Percentiles rank a stretch among this genome's conserved stretches.
phyloP scores from a whole-genome alignment of 2,888 invertebrate genomes.

The Liodrosophila aerea region DNA sequence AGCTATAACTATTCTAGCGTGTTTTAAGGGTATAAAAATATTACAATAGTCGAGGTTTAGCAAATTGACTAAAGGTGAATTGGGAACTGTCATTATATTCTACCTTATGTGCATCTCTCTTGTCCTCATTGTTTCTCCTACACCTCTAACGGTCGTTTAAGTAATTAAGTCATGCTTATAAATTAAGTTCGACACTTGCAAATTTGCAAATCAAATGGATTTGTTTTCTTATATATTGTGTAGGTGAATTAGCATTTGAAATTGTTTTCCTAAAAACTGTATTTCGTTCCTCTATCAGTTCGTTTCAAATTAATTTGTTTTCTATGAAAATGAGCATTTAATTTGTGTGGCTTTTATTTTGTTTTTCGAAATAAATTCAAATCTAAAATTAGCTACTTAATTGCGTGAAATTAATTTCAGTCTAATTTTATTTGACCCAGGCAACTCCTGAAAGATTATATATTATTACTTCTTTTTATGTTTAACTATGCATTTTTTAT shows the following conservation, averaged over 20 bases:
- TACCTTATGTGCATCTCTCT: too few species aligned
- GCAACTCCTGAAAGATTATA: conserved; percentile 24
- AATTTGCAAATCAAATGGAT: conserved; percentile 65
- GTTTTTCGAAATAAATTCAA: conserved; percentile 43
- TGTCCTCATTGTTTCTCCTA: conserved; percentile 32
- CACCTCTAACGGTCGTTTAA: conserved; percentile 10
- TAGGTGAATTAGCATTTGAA: conserved; percentile 43
- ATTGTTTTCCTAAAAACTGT: conserved; percentile 4
- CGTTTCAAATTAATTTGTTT: conserved; percentile 53
- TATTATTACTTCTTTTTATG: not conserved
- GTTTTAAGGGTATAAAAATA: not conserved
- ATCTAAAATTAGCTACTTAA: conserved; percentile 53
- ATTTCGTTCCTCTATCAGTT: conserved; percentile 7
- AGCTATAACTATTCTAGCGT: conserved; percentile 7
- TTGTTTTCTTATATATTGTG: conserved; percentile 16
- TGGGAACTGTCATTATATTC: too few species aligned
- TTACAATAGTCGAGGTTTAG: not conserved
- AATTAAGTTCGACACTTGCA: conserved; percentile 23
- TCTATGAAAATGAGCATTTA: conserved; percentile 60
- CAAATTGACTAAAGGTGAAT: not conserved
- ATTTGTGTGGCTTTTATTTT: conserved; percentile 50
- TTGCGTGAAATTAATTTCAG: conserved; percentile 69
- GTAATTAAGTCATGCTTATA: conserved; percentile 39
- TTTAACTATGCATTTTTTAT: conserved; percentile 44
- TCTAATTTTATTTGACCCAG: conserved; percentile 47